Conservation (phyloP, 1,140 invertebrate genomes). For the Anastatus disparis region DNA sequence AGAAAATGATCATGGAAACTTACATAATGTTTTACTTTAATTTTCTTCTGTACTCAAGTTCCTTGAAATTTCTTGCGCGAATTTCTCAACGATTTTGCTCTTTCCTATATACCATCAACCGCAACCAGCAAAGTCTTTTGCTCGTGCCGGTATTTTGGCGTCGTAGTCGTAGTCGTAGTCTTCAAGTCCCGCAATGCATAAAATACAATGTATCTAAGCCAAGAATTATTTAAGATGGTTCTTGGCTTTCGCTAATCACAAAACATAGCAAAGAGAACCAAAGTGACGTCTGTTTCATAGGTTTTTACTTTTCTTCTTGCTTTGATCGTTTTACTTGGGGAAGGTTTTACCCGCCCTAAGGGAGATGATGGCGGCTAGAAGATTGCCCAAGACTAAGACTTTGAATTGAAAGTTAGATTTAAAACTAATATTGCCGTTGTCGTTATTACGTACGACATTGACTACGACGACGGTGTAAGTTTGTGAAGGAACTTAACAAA, state of each 20-base stretch:
- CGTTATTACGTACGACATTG: too few relatives aligned
- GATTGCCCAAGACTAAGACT: not conserved
- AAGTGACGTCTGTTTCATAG: conserved; percentile 4
- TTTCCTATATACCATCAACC: too few relatives aligned
- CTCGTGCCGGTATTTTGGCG: not conserved
- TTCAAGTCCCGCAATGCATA: conserved; percentile 4
- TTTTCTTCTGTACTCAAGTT: too few relatives aligned
- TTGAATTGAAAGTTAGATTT: conserved; percentile 35
- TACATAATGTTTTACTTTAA: too few relatives aligned
- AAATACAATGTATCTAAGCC: conserved; percentile 13
- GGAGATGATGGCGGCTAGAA: not conserved
- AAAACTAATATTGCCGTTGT: conserved; percentile 39
- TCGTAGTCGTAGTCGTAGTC: not conserved
- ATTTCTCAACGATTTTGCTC: too few relatives aligned
- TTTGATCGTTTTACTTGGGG: not conserved
- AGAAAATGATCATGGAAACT: too few relatives aligned
- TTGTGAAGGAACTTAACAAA: too few relatives aligned
- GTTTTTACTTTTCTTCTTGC: not conserved
- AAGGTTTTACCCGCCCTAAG: conserved; percentile 5
- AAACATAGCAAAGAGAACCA: conserved; percentile 3
- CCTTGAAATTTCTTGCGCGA: too few relatives aligned
- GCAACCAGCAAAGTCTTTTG: too few relatives aligned
- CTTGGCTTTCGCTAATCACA: not conserved
- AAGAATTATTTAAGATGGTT: conserved; percentile 23
- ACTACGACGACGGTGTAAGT: too few relatives aligned